Base-by-base conservation (phyloP, 2,797 vertebrate genomes). In the Sardinella longiceps region DNA sequence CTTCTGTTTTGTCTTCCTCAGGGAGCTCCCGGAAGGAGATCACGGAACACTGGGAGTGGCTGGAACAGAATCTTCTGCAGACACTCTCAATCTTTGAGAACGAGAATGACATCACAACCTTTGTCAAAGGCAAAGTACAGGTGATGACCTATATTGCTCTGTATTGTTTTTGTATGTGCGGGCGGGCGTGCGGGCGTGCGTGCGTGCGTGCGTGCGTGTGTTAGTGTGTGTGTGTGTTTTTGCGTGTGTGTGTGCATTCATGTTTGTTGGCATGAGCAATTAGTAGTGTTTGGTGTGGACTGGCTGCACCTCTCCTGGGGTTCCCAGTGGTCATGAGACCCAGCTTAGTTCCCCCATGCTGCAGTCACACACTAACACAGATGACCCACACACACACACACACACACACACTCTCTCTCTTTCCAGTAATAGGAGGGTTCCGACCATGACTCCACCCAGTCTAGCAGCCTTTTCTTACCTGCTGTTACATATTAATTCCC, bases 21-120 rank as follows among this genome's bases (percentile, higher is more conserved):
- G 98, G 97, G 90, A 97, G 96, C 20, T 98, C 98, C 1, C 96
- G 97, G 80, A 97, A 97, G 89, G 98, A 99, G 91, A 97, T 99
- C 92, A 99, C 98, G 0, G 98, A 99, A 88, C 98, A 99, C 89
- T 99, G 98, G 98, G 98, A 99, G 91, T 99, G 98, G 98, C 95
- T 99, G 85, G 98, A 99, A 86, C 96, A 97, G 88, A 98, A 99
- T 90, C 95, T 99, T 23, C 93, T 99, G 91, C 98, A 99, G 93
- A 99, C 98, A 0, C 97, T 99, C 81, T 98, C 98, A 85, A 97
- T 99, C 93, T 99, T 99, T 88, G 98, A 99, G 92, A 99, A 98
- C 30, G 98, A 99, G 91, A 99, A 98, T 0, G 98, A 99, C 86
- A 98, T 99, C 89, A 99, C 97, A 81, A 99, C 98, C 0, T 99